These are phyloP conservation scores for Xenopus borealis DNA, from an alignment of 2,113 vertebrate species.

Conservation along the genomic window DNA sequence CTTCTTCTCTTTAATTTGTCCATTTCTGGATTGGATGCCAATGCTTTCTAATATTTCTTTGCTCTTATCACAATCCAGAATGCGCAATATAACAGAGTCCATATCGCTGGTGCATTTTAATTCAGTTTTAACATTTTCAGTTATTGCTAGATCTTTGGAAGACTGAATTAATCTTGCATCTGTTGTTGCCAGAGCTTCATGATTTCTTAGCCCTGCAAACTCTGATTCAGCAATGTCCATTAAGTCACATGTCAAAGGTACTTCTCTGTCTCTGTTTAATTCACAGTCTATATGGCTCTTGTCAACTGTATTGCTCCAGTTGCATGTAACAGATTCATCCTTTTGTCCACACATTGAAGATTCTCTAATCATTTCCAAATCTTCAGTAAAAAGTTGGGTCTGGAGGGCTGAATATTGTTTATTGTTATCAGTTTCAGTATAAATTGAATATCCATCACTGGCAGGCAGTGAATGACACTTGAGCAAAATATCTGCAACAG, in stretches of 20 bases:
- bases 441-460: conserved; percentile 47
- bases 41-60: conserved; percentile 4
- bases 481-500: accelerated
- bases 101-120: conserved; percentile 15
- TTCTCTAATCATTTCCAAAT: conserved; percentile 42
- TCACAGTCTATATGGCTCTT: not conserved
- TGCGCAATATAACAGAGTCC: conserved; percentile 22
- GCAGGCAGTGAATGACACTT: conserved; percentile 16
- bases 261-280: conserved; percentile 23
- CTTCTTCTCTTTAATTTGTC: conserved; percentile 52
- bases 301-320: not conserved
- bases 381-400: conserved; percentile 51
- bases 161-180: conserved; percentile 5
- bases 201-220: not conserved
- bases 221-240: not conserved
- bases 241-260: not conserved
- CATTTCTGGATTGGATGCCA: conserved; percentile 47
- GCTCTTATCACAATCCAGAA: conserved; percentile 37
- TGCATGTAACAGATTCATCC: not conserved
- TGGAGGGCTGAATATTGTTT: conserved; percentile 47
- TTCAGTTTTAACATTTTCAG: conserved; percentile 10
- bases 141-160: not conserved
- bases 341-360: not conserved
- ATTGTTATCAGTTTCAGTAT: conserved; percentile 49
- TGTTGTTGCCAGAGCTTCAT: not conserved